Evolutionary conservation across 2,888 invertebrate species (phyloP).

Genomic region (Diarsia mendica): DNA sequence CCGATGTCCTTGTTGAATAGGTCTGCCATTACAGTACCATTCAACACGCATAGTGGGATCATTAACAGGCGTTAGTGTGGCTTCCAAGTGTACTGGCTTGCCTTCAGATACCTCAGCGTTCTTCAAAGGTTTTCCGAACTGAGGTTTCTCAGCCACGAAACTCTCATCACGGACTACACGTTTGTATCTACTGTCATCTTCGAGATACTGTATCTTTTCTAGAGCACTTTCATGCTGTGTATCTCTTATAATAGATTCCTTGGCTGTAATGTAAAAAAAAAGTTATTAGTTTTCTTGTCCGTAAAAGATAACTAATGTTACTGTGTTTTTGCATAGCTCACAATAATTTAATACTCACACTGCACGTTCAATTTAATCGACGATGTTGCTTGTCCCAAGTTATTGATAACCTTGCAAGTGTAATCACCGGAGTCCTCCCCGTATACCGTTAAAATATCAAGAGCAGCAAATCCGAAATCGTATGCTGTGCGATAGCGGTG

Average conservation of each 20-base stretch:
- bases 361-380: constrained; percentile 95
- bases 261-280: constrained; percentile 89
- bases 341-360: constrained; percentile 89
- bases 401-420: constrained; percentile 96
- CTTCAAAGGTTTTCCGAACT: constrained; percentile 96
- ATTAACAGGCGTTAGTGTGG: constrained; percentile 98
- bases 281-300: neutral
- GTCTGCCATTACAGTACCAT: constrained; percentile 99
- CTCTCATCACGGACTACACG: constrained; percentile 93
- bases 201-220: constrained; percentile 97
- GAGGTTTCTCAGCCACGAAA: constrained; percentile 95
- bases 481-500: constrained; percentile 98
- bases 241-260: constrained; percentile 95
- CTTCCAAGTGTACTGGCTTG: constrained; percentile 96
- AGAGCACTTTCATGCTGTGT: constrained; percentile 98
- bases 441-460: constrained; percentile 98
- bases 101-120: constrained; percentile 97
- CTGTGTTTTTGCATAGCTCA: neutral
- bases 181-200: constrained; percentile 95
- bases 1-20: constrained; percentile 97
- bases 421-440: constrained; percentile 98
- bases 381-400: constrained; percentile 95
- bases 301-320: neutral
- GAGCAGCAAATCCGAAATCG: constrained; percentile 99
- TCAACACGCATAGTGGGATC: constrained; percentile 99